Evolutionary conservation across 64 coral and sea anemone genomes (phyloP), one percentile per base, ranked within the genome.

Genomic region (Anthopleura sola): DNA sequence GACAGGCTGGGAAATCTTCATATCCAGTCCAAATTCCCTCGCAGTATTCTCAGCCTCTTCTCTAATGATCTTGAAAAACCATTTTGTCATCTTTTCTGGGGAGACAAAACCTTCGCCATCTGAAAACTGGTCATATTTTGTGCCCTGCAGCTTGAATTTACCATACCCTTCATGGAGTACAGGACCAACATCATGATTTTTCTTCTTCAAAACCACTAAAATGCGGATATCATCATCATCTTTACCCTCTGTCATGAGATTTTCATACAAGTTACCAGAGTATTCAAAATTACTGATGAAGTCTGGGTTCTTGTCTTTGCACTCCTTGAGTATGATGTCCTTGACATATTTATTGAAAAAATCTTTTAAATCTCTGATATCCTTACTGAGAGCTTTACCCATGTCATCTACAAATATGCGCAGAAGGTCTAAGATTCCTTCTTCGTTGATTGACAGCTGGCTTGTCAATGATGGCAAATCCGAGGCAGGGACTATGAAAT

Each of bases 261-360:
- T 90, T 38, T 90, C 88, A 62, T 78, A 90, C 33, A 90, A 55
- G 78, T 83, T 90, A 17, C 88, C 88, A 46, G 81, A 49, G 39
- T 62, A 84, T 14, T 90, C 88, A 85, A 85, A 85, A 3, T 64
- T 90, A 55, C 88, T 90, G 13, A 90, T 78, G 1, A 84, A 39
- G 32, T 84, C 37, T 76, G 88, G 44, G 78, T 48, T 3, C 6
- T 78, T 58, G 7, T 90, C 82, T 69, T 60, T 32, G 75, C 88
- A 90, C 23, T 36, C 38, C 83, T 90, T 85, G 10, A 90, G 88
- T 29, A 85, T 26, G 2, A 75, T 37, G 23, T 90, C 50, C 24
- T 49, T 90, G 62, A 90, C 20, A 23, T 26, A 47, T 55, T 62
- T 75, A 4, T 90, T 83, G 13, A 90, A 55, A 2, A 90, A 15